phyloP scores from a whole-genome alignment of 2,797 vertebrate species.

The Paratrypauchen microcephalus region DNA sequence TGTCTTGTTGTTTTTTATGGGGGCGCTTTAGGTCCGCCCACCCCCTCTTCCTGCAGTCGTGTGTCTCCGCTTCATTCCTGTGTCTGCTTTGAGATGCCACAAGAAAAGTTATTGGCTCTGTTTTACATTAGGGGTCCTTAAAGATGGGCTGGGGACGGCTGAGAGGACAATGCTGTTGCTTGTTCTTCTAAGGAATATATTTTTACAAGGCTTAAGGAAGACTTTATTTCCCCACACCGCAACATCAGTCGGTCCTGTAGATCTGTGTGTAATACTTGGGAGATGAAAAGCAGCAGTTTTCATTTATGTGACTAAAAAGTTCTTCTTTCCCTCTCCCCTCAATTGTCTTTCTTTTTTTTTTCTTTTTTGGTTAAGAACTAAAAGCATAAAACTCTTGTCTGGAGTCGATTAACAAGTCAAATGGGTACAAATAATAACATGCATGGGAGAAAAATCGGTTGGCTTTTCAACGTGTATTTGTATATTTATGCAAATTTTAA shows the following conservation, averaged over 20 bases:
- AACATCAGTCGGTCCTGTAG: constrained; percentile 32
- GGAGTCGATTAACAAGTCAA: not conserved
- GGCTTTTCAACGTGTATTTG: not conserved
- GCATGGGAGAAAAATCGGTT: not conserved
- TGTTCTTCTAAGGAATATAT: constrained; percentile 53
- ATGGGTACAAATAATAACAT: not conserved
- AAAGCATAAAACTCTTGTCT: not conserved
- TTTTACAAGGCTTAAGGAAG: constrained; percentile 40
- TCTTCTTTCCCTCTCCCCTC: constrained; percentile 11
- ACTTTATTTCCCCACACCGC: constrained; percentile 9
- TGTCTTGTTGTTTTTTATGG: constrained; percentile 73
- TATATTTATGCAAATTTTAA: not conserved
- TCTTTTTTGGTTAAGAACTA: too few relatives aligned
- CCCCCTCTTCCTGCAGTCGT: not conserved
- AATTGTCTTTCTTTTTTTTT: not conserved
- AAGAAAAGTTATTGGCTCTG: constrained; percentile 72
- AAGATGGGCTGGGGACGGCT: constrained; percentile 58
- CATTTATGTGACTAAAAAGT: constrained; percentile 14
- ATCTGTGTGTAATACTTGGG: constrained; percentile 20
- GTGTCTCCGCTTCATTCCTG: constrained; percentile 57
- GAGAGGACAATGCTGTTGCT: constrained; percentile 65
- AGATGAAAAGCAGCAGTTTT: constrained; percentile 22
- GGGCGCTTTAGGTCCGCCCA: constrained; percentile 59
- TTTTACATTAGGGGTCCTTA: constrained; percentile 74
- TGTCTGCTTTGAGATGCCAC: constrained; percentile 72